Evolutionary conservation across 2,113 vertebrate genomes (phyloP).

Genomic region (Indri indri): DNA sequence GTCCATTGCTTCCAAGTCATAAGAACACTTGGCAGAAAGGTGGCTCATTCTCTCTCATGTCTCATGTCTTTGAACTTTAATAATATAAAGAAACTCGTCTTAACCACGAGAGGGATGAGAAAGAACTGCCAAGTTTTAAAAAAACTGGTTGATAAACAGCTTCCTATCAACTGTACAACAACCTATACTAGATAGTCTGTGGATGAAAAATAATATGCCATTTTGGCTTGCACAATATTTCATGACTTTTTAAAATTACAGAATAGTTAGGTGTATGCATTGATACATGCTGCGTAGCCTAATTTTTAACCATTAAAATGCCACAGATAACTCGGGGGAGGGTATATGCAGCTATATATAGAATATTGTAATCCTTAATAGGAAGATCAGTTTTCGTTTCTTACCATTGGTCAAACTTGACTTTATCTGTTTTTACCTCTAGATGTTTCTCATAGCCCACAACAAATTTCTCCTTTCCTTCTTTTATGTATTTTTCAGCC

Average conservation of each 20-base stretch:
- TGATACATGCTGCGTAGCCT: neutral
- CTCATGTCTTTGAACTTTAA: conserved; percentile 52
- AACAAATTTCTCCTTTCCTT: neutral
- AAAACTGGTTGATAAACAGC: conserved; percentile 50
- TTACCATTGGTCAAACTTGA: neutral
- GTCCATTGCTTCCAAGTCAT: conserved; percentile 68
- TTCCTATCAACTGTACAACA: conserved; percentile 7
- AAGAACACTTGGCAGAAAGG: conserved; percentile 57
- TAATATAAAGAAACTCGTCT: conserved; percentile 66
- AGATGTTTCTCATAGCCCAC: neutral
- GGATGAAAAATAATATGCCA: neutral
- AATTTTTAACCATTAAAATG: neutral
- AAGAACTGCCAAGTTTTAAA: conserved; percentile 62
- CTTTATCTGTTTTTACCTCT: neutral
- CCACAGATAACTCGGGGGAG: neutral
- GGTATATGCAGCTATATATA: neutral
- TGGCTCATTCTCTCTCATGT: neutral
- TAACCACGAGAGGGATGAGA: conserved; percentile 49
- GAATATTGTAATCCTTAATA: neutral
- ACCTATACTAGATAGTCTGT: neutral
- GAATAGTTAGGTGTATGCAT: neutral
- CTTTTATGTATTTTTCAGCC: neutral
- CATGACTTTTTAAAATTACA: neutral
- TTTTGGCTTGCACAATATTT: neutral
- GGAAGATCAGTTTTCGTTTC: neutral